A percentile compares a stretch with the other conserved stretches of the same genome.
phyloP scores from a whole-genome alignment of 2,113 vertebrate species.

The Syrrhaptes paradoxus region DNA sequence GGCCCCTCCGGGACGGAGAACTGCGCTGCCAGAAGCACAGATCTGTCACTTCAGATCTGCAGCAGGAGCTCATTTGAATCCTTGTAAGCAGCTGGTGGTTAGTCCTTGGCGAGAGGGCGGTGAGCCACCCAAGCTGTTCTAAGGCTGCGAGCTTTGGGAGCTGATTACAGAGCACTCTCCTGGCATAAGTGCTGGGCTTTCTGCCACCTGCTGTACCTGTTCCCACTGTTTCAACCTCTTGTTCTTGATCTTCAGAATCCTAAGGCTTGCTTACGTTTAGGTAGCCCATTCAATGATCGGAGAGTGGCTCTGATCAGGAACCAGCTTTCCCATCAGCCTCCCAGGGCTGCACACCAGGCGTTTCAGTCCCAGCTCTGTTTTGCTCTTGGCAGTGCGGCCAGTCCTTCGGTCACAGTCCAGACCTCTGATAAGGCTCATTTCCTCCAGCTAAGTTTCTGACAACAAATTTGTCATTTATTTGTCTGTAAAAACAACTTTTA shows the following conservation, averaged over 20 bases:
- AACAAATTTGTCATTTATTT: not conserved
- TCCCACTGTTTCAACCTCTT: not conserved
- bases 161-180: conserved; percentile 42
- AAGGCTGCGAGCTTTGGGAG: not conserved
- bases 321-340: not conserved
- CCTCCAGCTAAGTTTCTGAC: not conserved
- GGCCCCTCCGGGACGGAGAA: not conserved
- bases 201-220: conserved; percentile 41
- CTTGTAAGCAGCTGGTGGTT: conserved; percentile 11
- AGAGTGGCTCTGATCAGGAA: not conserved
- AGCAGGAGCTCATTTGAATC: not conserved
- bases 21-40: not conserved
- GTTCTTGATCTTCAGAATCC: not conserved
- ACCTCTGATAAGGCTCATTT: not conserved
- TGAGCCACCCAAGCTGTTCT: conserved; percentile 50
- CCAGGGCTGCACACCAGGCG: not conserved
- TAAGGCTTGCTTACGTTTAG: not conserved
- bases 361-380: not conserved
- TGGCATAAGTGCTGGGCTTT: not conserved
- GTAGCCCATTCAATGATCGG: not conserved
- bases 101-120: not conserved
- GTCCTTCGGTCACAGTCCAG: not conserved
- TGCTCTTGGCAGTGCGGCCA: not conserved
- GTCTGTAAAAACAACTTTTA: not conserved
- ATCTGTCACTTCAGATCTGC: not conserved